Evolutionary conservation across 2,113 vertebrate genomes (phyloP).

Genomic region (Zapornia atra): DNA sequence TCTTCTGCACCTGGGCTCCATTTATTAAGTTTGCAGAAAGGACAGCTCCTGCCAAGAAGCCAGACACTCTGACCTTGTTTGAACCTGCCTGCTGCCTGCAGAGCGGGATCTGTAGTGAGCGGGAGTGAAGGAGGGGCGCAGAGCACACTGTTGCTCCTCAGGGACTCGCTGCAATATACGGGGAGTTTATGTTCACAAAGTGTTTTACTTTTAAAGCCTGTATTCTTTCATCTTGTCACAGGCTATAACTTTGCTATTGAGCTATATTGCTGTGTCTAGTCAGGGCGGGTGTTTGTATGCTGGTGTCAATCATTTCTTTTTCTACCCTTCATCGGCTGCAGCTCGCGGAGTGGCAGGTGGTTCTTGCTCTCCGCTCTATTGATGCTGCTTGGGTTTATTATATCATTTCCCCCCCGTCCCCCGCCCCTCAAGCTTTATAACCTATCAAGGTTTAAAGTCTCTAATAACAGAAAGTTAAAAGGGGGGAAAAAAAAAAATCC

Average conservation of each 20-base stretch:
- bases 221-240: constrained; percentile 59
- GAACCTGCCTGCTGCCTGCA: constrained; percentile 56
- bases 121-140: neutral
- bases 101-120: neutral
- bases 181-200: constrained; percentile 56
- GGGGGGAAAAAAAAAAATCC: neutral
- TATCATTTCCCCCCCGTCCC: neutral
- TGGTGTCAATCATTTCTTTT: constrained; percentile 61
- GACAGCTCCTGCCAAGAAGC: constrained; percentile 60
- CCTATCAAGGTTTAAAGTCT: constrained; percentile 43
- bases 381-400: constrained; percentile 58
- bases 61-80: constrained; percentile 60
- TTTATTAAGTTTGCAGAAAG: constrained; percentile 63
- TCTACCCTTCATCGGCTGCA: neutral
- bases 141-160: constrained; percentile 19
- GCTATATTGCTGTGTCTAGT: constrained; percentile 62
- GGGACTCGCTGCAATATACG: constrained; percentile 17
- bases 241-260: constrained; percentile 55
- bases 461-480: constrained; percentile 30
- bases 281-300: constrained; percentile 43
- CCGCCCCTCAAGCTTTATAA: constrained; percentile 24
- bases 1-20: constrained; percentile 53
- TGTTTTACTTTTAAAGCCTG: constrained; percentile 63
- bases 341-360: constrained; percentile 15
- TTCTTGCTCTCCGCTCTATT: constrained; percentile 31